These are phyloP conservation scores for Odontamblyopus rebecca DNA, from an alignment of 2,797 vertebrate genomes.

Conservation along the genomic window DNA sequence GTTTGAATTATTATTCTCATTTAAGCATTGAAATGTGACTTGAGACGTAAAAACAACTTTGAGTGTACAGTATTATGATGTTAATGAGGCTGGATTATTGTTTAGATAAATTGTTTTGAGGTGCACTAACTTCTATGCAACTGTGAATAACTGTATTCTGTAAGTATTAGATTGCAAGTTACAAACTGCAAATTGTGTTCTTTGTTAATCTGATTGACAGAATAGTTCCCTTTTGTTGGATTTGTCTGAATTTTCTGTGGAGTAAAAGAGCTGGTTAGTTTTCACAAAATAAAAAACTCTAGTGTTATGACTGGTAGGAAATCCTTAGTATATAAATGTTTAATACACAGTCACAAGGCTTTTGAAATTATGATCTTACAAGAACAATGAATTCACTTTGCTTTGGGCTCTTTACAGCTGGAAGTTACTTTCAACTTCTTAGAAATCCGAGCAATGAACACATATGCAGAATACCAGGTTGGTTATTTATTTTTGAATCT, in stretches of 20 bases:
- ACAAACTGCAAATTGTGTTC: background rate
- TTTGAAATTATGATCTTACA: background rate
- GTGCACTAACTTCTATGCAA: background rate
- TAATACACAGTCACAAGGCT: background rate
- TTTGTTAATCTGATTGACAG: no score
- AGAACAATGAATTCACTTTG: background rate
- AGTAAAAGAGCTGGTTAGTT: background rate
- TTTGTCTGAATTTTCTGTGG: background rate
- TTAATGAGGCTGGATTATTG: background rate
- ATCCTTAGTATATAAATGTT: background rate
- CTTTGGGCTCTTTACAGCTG: constrained; percentile 65
- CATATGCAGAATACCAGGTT: constrained; percentile 86
- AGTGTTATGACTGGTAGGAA: background rate
- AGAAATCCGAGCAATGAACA: constrained; percentile 88
- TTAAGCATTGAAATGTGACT: background rate
- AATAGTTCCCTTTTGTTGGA: no score
- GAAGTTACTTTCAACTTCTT: constrained; percentile 91
- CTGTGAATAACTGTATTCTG: background rate
- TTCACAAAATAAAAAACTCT: background rate
- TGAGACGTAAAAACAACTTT: background rate
- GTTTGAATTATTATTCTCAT: constrained; percentile 1
- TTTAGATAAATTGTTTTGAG: background rate
- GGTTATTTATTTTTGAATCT: background rate
- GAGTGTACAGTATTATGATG: background rate
- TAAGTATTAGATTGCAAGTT: background rate